phyloP scores from a whole-genome alignment of 2,113 vertebrate genomes.

The Xenopus borealis region DNA sequence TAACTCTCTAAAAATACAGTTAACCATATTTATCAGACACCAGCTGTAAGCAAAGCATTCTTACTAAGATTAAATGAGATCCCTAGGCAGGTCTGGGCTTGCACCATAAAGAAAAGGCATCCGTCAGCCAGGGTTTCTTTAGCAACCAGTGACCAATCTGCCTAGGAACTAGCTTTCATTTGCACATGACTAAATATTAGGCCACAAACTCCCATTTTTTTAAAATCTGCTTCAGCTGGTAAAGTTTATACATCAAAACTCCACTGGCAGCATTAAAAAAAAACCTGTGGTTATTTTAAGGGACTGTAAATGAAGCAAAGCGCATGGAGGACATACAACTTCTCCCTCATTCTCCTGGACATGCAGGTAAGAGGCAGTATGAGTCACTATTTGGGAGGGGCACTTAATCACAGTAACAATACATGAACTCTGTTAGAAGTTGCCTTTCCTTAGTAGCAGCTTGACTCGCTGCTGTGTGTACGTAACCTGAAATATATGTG shows the following conservation, averaged over 20 bases:
- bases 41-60: constrained; percentile 58
- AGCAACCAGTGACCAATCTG: constrained; percentile 68
- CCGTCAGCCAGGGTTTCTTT: constrained; percentile 65
- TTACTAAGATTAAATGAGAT: constrained; percentile 65
- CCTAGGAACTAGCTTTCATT: constrained; percentile 49
- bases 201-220: constrained; percentile 28
- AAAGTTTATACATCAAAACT: neutral
- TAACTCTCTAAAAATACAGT: neutral
- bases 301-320: neutral
- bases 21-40: constrained; percentile 38
- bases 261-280: neutral
- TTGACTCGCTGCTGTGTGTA: neutral
- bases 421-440: constrained; percentile 2
- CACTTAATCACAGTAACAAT: constrained; percentile 9
- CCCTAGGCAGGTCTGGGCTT: constrained; percentile 73
- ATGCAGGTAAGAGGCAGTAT: constrained; percentile 20
- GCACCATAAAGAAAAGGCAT: constrained; percentile 53
- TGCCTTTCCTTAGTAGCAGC: constrained; percentile 5
- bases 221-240: constrained; percentile 1
- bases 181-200: constrained; percentile 34
- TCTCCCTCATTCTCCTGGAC: neutral
- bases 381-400: constrained; percentile 20
- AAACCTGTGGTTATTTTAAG: neutral
- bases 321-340: neutral
- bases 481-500: too few species aligned